Evolutionary conservation across 1,140 invertebrate species (phyloP), one percentile per base, ranked within the genome.

Genomic region (Halesus radiatus): DNA sequence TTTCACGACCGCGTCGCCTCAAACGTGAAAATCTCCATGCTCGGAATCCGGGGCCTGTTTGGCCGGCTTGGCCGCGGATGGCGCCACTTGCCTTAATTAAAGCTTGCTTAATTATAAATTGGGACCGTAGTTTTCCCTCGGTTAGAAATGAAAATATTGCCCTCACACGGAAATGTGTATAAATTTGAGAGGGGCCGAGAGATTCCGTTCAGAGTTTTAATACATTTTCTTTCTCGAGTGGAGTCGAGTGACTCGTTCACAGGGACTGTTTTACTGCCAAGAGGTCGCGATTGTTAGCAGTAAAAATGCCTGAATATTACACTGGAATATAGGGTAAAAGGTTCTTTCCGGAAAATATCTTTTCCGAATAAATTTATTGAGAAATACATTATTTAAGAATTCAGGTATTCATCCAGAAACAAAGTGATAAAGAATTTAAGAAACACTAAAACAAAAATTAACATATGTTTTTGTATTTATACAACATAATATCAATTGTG

Each of bases 41-140:
- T 20, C 18, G 20, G 56, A 7, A 20, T 18, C 29, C 50, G 50
- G 37, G 37, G 37, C 37, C 37, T 54, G 50, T 74, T 74, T 74
- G 72, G 29, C 54, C 54, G 72, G 50, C 56, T 74, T 74, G 72
- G 29, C 54, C 54, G 72, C 26, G 53, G 73, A 37, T 50, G 73
- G 56, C 54, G 56, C n/a, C 26, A 62, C 73, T 76, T 45, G 15
- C 73, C 56, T 76, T 76, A 76, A 76, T 76, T 76, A 76, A 56
- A 32, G 73, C 73, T 76, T 56, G 54, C 73, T 76, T 76, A 76
- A 76, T 76, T 76, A 76, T 76, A 45, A 62, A 56, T 16, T 76
- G 26, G 73, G 29, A 13, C 73, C 26, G 26, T 62, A 76, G 73
- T 60, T 76, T 60, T 3, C 29, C 32, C 54, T 29, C 18, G 15